A percentile compares a stretch with the other conserved stretches of the same genome.
phyloP scores from a whole-genome alignment of 2,113 vertebrate genomes.

The Stegastes partitus region DNA sequence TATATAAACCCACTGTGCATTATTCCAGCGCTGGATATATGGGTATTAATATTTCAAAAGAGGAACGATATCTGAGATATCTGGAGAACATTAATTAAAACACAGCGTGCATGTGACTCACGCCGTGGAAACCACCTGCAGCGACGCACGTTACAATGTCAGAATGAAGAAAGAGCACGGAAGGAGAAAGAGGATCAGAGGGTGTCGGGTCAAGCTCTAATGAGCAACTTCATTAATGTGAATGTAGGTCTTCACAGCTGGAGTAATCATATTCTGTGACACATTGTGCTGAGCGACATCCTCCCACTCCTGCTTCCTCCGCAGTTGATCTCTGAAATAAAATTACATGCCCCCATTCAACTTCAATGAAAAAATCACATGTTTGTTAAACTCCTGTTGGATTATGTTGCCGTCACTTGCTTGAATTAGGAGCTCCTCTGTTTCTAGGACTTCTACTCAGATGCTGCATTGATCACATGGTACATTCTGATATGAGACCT shows the following conservation, averaged over 20 bases:
- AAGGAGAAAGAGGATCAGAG: slow-evolving; percentile 36
- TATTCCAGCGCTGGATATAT: background rate
- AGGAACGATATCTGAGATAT: background rate
- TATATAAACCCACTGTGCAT: background rate
- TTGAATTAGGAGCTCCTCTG: background rate
- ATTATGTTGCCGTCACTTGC: background rate
- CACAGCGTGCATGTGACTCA: background rate
- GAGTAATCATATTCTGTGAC: slow-evolving; percentile 51
- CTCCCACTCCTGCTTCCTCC: slow-evolving; percentile 51
- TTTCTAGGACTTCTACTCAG: too few species aligned
- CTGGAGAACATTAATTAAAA: slow-evolving; percentile 38
- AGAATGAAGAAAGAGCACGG: background rate
- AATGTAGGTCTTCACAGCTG: slow-evolving; percentile 48
- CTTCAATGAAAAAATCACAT: slow-evolving; percentile 2
- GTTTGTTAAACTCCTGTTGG: slow-evolving; percentile 1
- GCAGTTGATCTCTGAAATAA: slow-evolving; percentile 34
- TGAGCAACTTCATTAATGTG: slow-evolving; percentile 51
- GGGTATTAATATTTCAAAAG: slow-evolving; percentile 2
- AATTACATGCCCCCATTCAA: slow-evolving; percentile 31
- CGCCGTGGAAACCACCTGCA: background rate
- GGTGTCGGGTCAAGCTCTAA: slow-evolving; percentile 56
- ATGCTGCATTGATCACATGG: too few species aligned
- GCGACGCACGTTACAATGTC: slow-evolving; percentile 13
- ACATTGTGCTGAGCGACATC: slow-evolving; percentile 33
- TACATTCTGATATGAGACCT: too few species aligned